Evolutionary conservation across 2,113 vertebrate genomes (phyloP), one percentile per base, ranked within the genome.

Genomic region (Canis aureus): DNA sequence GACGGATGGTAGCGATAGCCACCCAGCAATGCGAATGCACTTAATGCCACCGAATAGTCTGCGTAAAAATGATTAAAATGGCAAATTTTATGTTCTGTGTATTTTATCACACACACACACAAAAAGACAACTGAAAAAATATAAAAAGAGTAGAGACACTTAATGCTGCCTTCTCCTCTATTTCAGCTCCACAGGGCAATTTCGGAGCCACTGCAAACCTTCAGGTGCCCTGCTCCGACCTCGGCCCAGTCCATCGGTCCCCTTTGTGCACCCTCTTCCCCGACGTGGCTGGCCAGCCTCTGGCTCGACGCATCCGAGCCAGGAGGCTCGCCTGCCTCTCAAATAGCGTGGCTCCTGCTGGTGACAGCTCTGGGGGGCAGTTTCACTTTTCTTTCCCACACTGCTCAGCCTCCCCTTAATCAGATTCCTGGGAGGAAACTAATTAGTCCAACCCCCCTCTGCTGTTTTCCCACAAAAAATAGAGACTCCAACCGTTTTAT

Each of bases 361-460:
- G 97, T 91, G 80, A 94, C 97, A 53, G 32, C 59, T 16, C 73
- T 95, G 89, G 96, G 96, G 82, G 49, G 67, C 49, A 25, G 25
- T 80, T 80, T 97, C 97, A 78, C 80, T 98, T 96, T 93, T 81
- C 80, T 79, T 97, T 96, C 94, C 80, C 94, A 92, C 81, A 80
- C 11, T 20, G 60, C 71, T 79, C 71, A 97, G 94, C 98, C 95
- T 97, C 97, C 88, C 97, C 59, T 97, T 95, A 95, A 98, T 98
- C 96, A 97, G 96, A 98, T 96, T 96, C 97, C 96, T 98, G 22
- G 92, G 96, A 98, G 90, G 95, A 97, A 98, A 93, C 87, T 98
- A 98, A 99, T 99, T 98, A 98, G 97, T 87, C 91, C 96, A 98
- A 92, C 81, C 71, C 95, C 11, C 20, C 19, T 91, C 76, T 94